Evolutionary conservation across 2,888 invertebrate species (phyloP).

Genomic region (Drosophila gaucha): DNA sequence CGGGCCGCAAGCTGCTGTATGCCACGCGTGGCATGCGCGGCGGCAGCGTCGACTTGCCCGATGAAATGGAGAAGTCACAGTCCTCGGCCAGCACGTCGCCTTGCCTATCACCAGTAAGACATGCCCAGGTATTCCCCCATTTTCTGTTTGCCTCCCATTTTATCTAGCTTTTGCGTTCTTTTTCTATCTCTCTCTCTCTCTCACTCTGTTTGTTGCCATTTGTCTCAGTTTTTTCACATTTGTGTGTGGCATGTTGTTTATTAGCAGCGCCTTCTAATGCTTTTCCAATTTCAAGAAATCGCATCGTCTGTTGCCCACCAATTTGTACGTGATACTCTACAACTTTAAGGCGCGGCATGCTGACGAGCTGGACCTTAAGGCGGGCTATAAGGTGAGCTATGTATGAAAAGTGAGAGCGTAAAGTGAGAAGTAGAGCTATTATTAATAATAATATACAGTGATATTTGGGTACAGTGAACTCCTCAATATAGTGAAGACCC

Average conservation of each 20-base stretch:
- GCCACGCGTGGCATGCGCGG: constrained; percentile 92
- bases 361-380: constrained; percentile 97
- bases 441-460: too few species aligned
- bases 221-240: constrained; percentile 3
- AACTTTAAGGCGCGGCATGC: constrained; percentile 97
- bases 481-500: too few species aligned
- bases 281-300: constrained; percentile 87
- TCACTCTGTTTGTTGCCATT: not conserved
- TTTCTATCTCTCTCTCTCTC: not conserved
- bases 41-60: constrained; percentile 97
- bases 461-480: too few species aligned
- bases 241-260: constrained; percentile 23
- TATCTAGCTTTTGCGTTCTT: constrained; percentile 2
- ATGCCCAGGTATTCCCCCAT: constrained; percentile 84
- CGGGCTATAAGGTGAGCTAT: constrained; percentile 89
- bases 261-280: constrained; percentile 27
- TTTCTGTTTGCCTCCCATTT: constrained; percentile 45
- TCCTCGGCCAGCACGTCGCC: constrained; percentile 97
- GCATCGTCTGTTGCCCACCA: constrained; percentile 93
- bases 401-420: not conserved
- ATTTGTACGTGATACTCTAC: constrained; percentile 96
- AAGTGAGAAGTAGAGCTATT: not conserved
- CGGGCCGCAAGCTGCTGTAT: constrained; percentile 91
- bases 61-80: constrained; percentile 95
- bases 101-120: constrained; percentile 93